phyloP scores from a whole-genome alignment of 2,797 vertebrate genomes.

The Margarornis squamiger region DNA sequence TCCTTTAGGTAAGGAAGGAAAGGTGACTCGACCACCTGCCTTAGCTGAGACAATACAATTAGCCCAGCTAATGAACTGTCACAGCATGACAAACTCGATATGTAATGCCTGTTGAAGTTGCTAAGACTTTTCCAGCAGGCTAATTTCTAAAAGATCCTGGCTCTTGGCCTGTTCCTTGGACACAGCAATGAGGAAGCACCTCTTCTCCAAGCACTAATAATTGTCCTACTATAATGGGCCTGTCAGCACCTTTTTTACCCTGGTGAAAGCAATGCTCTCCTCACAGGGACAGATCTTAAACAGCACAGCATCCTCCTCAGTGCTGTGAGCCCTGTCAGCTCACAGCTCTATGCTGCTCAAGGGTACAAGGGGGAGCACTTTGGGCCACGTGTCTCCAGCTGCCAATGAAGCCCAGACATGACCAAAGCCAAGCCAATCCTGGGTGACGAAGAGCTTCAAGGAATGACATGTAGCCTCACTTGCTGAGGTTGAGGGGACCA shows the following conservation, averaged over 20 bases:
- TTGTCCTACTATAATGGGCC: fast-evolving
- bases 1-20: neutral
- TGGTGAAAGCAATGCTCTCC: fast-evolving
- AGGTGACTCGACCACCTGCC: neutral
- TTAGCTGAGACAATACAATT: neutral
- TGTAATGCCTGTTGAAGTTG: neutral
- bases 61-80: neutral
- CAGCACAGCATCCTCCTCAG: neutral
- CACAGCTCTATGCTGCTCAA: neutral
- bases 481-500: neutral
- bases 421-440: fast-evolving
- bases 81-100: neutral
- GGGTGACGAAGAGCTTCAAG: neutral
- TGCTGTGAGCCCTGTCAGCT: neutral
- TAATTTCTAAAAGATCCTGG: neutral
- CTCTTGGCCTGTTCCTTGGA: neutral
- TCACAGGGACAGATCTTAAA: neutral
- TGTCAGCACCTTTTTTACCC: neutral
- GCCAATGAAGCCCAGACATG: fast-evolving
- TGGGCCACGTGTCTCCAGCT: neutral
- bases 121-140: neutral
- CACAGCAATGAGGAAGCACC: neutral
- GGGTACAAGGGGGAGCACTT: fast-evolving
- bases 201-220: neutral
- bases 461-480: neutral